A percentile compares a stretch with the other conserved stretches of the same genome.
These are phyloP conservation scores for Mongoloraphidia duomilia DNA, from an alignment of 2,888 invertebrate genomes.

Conservation along the genomic window DNA sequence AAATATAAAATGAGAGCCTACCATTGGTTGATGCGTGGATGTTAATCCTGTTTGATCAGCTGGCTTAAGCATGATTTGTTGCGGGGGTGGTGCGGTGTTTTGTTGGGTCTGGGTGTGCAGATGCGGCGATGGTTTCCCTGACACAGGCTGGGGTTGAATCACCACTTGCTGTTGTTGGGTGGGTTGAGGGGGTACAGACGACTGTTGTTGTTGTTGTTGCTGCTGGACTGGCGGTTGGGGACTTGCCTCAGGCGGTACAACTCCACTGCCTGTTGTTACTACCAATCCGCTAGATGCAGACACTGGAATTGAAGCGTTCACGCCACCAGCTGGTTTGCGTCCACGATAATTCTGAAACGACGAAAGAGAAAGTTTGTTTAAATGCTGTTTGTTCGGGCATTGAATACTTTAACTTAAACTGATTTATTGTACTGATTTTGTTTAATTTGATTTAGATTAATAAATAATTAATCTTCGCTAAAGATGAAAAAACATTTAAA, in stretches of 20 bases:
- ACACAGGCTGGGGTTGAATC: slow-evolving; percentile 1
- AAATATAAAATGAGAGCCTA: slow-evolving; percentile 15
- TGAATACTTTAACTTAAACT: too few relatives aligned
- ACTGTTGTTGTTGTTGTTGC: too few relatives aligned
- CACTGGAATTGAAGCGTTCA: slow-evolving; percentile 20
- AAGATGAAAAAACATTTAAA: too few relatives aligned
- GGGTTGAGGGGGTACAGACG: slow-evolving; percentile 5
- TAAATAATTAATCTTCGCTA: too few relatives aligned
- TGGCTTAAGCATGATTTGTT: slow-evolving; percentile 17
- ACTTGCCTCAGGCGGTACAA: slow-evolving; percentile 9
- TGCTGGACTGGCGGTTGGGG: slow-evolving; percentile 7
- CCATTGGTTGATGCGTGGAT: slow-evolving; percentile 31
- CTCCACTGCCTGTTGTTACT: slow-evolving; percentile 1
- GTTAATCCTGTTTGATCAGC: slow-evolving; percentile 21
- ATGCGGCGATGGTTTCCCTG: slow-evolving; percentile 16
- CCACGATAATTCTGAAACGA: slow-evolving; percentile 30
- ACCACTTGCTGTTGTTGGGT: slow-evolving; percentile 1
- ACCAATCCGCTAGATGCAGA: neutral
- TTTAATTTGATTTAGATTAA: too few relatives aligned
- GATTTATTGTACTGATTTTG: too few relatives aligned
- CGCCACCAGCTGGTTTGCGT: slow-evolving; percentile 27
- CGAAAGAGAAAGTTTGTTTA: slow-evolving; percentile 5
- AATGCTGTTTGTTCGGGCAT: too few relatives aligned
- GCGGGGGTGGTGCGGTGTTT: slow-evolving; percentile 27
- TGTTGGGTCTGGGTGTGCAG: slow-evolving; percentile 22